Conservation (phyloP, 2,797 vertebrate genomes). For the Oreochromis mossambicus region DNA sequence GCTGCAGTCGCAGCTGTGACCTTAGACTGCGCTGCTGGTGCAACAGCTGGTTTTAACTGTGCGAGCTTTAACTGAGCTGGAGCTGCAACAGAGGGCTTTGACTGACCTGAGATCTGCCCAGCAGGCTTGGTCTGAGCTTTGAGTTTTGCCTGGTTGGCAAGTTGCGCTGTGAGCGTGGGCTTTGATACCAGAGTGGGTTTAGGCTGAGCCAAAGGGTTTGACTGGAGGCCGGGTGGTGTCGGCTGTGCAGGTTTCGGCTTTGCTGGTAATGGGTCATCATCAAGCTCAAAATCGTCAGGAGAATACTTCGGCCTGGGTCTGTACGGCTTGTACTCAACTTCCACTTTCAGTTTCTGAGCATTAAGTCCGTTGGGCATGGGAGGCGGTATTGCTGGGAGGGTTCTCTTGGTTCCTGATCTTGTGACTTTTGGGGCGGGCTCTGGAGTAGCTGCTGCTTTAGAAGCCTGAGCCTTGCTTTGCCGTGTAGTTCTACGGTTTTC, state of each 20-base stretch:
- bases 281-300: conserved; percentile 78
- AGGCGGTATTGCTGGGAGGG: conserved; percentile 72
- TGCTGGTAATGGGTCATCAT: conserved; percentile 69
- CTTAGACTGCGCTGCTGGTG: conserved; percentile 15
- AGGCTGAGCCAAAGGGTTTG: conserved; percentile 1
- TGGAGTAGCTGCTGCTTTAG: conserved; percentile 30
- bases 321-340: conserved; percentile 78
- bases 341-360: conserved; percentile 62
- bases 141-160: conserved; percentile 27
- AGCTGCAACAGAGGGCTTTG: conserved; percentile 14
- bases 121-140: conserved; percentile 22
- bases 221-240: conserved; percentile 3
- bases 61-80: conserved; percentile 23
- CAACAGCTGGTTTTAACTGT: background rate
- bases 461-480: conserved; percentile 45
- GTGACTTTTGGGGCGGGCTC: conserved; percentile 54
- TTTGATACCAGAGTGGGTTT: conserved; percentile 12
- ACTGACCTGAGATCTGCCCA: conserved; percentile 50
- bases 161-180: conserved; percentile 13
- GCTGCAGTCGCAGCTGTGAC: background rate
- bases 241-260: conserved; percentile 8
- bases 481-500: conserved; percentile 56
- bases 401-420: conserved; percentile 57
- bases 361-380: conserved; percentile 80
- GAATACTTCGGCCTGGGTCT: conserved; percentile 79